Conservation (phyloP, 2,113 vertebrate species). For the Sus scrofa region DNA sequence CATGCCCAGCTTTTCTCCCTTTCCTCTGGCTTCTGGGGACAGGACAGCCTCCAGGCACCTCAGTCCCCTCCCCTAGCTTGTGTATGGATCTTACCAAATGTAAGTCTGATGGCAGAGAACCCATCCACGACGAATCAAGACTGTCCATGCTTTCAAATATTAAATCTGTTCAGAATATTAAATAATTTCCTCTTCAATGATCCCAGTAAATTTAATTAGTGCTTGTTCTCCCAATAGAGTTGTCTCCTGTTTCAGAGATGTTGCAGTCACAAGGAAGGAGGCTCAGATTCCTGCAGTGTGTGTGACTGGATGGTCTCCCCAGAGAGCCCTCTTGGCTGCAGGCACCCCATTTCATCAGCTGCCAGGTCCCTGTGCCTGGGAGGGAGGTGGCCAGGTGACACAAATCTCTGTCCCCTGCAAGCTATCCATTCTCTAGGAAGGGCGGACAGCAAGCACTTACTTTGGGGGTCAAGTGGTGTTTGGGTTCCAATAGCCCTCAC, state of each 20-base stretch:
- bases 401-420: rapidly evolving
- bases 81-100: not conserved
- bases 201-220: constrained; percentile 93
- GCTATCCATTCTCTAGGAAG: not conserved
- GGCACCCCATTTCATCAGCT: rapidly evolving
- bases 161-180: constrained; percentile 88
- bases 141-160: constrained; percentile 81
- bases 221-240: constrained; percentile 87
- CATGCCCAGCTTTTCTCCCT: not conserved
- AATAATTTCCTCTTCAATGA: constrained; percentile 91
- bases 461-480: rapidly evolving
- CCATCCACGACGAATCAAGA: constrained; percentile 57
- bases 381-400: rapidly evolving
- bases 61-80: rapidly evolving
- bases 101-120: not conserved
- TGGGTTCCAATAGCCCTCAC: not conserved
- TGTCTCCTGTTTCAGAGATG: constrained; percentile 81
- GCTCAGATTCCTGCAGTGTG: rapidly evolving
- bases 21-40: not conserved
- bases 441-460: not conserved
- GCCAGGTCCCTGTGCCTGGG: rapidly evolving
- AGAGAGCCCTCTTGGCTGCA: rapidly evolving
- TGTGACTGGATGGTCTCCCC: rapidly evolving
- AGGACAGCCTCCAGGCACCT: rapidly evolving
- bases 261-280: constrained; percentile 66